These are phyloP conservation scores for Erebia palarica DNA, from an alignment of 2,888 invertebrate genomes.

Conservation along the genomic window DNA sequence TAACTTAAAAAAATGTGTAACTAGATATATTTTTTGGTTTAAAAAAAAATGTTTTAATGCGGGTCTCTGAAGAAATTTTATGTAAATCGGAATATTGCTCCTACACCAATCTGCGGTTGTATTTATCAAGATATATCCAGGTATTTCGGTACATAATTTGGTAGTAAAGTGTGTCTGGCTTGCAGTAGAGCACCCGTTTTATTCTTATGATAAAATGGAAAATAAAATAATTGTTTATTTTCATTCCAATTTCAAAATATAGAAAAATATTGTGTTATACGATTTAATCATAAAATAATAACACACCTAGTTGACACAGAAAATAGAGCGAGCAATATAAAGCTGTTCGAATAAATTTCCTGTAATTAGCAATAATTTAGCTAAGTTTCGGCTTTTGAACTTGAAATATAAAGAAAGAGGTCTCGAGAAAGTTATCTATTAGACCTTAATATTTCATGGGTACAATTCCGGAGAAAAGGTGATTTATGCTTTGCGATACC, in stretches of 20 bases:
- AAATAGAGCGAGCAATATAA: not conserved
- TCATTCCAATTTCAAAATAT: too few relatives aligned
- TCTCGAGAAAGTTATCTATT: constrained; percentile 24
- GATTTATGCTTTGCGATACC: constrained; percentile 11
- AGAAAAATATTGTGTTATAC: not conserved
- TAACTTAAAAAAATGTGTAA: too few relatives aligned
- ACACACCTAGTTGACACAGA: too few relatives aligned
- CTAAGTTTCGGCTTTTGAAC: constrained; percentile 16
- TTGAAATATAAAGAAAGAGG: constrained; percentile 16
- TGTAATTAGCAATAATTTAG: constrained; percentile 21
- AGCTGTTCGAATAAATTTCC: not conserved
- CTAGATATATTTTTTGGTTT: too few relatives aligned
- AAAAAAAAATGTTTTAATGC: too few relatives aligned
- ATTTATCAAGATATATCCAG: not conserved
- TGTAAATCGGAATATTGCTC: not conserved
- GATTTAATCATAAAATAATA: too few relatives aligned
- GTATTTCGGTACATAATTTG: not conserved
- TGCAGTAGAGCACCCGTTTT: too few relatives aligned
- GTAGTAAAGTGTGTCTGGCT: too few relatives aligned
- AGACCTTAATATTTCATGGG: constrained; percentile 28
- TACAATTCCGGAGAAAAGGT: constrained; percentile 21
- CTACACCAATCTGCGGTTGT: not conserved
- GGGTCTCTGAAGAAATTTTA: not conserved
- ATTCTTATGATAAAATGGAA: too few relatives aligned
- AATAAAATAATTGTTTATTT: too few relatives aligned